Base-by-base conservation (phyloP, 30 jellyfish, hydroid and myxozoan genomes). In the Hydractinia symbiolongicarpus region DNA sequence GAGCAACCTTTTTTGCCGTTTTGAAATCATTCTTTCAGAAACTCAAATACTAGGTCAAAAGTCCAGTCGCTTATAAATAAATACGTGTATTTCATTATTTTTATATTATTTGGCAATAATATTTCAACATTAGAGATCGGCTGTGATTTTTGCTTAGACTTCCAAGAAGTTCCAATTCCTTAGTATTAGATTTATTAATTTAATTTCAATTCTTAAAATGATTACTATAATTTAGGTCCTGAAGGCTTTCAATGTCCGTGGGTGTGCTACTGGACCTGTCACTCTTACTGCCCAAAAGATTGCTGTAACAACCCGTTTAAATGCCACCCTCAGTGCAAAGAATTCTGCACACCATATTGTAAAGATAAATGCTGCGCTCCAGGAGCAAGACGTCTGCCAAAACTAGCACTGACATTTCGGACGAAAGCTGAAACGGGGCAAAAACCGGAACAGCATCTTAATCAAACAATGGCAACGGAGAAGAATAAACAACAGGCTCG, bases 181-280 rank as follows among this genome's bases (percentile, higher is more conserved):
- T 30, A 30, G 44, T 30, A 30, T 30, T 30, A 30, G 1, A 30
- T 30, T 30, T 30, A 30, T 30, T 30, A 30, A 30, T 30, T 30
- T 30, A 30, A 30, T 30, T 30, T 58, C 19, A 16, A 11, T 58
- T 58, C 17, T 58, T 58, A 11, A 16, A 11, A 11, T 21, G 51
- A 1, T 73, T 50, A 14, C 51, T 73, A 9, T 73, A 11, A n/a
- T 53, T 56, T 30, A 79, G 87, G 80, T 49, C 95, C 95, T 16
- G 82, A 78, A 20, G 96, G 91, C 5, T 85, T 94, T 73, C 86
- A 86, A 57, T 94, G 99, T 81, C 99, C 99, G 60, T 94, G 99
- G 99, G 96, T 88, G 6, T 94, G 99, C 79, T 83, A 85, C 79
- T 94, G 96, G 97, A 86, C 84, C 5, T 94, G 99, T 66, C 95